Evolutionary conservation across 2,797 vertebrate genomes (phyloP), one percentile per base, ranked within the genome.

Genomic region (Gouania willdenowi): DNA sequence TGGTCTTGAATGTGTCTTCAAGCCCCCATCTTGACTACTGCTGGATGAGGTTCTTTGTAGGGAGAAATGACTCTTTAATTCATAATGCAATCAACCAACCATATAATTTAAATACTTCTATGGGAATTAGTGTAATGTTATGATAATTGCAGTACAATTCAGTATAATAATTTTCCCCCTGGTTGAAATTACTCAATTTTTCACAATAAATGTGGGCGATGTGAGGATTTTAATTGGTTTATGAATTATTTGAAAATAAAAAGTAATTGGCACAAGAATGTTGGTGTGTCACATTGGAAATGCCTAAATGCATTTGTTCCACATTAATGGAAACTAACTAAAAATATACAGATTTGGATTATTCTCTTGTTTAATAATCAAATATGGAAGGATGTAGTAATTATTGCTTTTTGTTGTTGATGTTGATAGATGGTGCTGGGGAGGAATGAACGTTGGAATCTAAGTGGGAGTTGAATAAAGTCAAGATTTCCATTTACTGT

Each of bases 71-170:
- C 78, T 84, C 63, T 76, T 84, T 87, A 88, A 89, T 89, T 90
- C 85, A 89, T 88, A 83, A 84, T 75, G 77, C 81, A 89, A 88
- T 89, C 88, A 90, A 82, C 86, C 86, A 87, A 85, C 83, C 87
- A 86, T 90, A 87, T 88, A 87, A 89, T 90, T 90, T 88, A 84
- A 90, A 88, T 88, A 87, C 75, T 85, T 89, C 81, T 86, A 74
- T 82, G 83, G 83, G 85, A 89, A 90, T 90, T 86, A 88, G 81
- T 85, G 63, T 88, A 84, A 83, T 87, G 82, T 83, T 87, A 85
- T 86, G 82, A 87, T 88, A 88, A 91, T 88, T 88, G 81, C 75
- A 71, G 47, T 77, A 84, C 81, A 85, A 85, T 87, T 82, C 75
- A 71, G 77, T 71, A 60, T 81, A 75, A 87, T 89, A 82, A 77